Evolutionary conservation across 2,797 vertebrate genomes (phyloP), one percentile per base, ranked within the genome.

Genomic region (Galaxias olidus): DNA sequence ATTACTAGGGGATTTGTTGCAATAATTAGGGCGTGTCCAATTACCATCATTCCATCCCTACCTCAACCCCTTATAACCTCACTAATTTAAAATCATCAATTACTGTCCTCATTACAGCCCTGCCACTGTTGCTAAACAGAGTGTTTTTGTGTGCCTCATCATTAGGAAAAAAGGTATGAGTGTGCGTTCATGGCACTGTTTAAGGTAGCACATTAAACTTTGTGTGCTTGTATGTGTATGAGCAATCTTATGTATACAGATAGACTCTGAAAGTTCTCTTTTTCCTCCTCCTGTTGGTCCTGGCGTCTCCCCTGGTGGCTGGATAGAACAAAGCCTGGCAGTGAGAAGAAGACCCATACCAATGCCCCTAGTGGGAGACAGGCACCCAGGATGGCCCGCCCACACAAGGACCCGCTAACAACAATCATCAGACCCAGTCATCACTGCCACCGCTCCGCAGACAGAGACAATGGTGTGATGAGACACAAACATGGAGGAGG

Each of bases 401-500:
- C 87, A 70, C 78, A 73, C 4, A 43, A 19, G 30, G 43, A 17
- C 71, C 64, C 7, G 44, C 50, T 10, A 51, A 48, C 69, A 4
- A 68, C 76, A 56, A 69, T 57, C 15, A 82, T 88, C 82, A 74
- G 81, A 84, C 77, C 73, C 58, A 65, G 81, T 75, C 78, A 71
- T 70, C 74, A 78, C 75, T 66, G 70, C 77, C 75, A 79, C 75
- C 17, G 67, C 55, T 53, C 69, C 65, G 50, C 72, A 83, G 73
- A 84, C 76, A 49, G 61, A 86, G 73, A 86, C 80, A 82, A 81
- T 79, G 73, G 79, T 81, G 79, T 79, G 80, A 84, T 84, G 81
- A 88, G 75, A 84, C 85, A 86, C 78, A 80, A 82, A 80, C 76
- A 80, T 41, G 71, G 83, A 56, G 86, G 87, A 83, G 83, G 80